These are phyloP conservation scores for Chauna torquata DNA, from an alignment of 2,113 vertebrate genomes.

Conservation along the genomic window DNA sequence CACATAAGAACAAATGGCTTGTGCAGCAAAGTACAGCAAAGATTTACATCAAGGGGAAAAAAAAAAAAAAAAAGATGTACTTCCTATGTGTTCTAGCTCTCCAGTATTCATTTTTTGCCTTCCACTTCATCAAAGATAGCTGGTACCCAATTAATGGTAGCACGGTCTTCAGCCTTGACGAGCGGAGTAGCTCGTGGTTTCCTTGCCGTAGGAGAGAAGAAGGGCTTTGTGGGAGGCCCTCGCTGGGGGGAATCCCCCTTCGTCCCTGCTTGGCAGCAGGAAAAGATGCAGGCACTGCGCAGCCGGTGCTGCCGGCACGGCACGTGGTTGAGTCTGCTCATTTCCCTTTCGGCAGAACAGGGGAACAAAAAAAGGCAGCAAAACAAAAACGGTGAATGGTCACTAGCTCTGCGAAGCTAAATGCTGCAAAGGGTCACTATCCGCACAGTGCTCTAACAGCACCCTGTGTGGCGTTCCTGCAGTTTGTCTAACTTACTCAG, in stretches of 20 bases:
- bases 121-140: background rate
- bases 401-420: too few species aligned
- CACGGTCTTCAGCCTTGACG: background rate
- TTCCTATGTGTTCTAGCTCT: background rate
- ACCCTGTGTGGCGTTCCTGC: background rate
- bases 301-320: background rate
- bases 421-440: background rate
- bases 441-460: background rate
- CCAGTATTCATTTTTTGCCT: background rate
- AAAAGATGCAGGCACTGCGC: background rate
- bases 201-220: background rate
- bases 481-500: background rate
- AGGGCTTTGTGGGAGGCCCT: background rate
- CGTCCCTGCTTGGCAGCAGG: background rate
- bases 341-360: background rate
- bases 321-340: background rate
- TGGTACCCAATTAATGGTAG: background rate
- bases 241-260: background rate
- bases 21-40: background rate
- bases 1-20: background rate
- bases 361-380: background rate
- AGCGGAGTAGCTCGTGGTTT: background rate
- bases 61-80: too few species aligned
- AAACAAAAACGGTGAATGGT: too few species aligned
- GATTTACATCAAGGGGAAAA: background rate